Conservation (phyloP, 2,888 invertebrate species). For the Ramazzottius varieornatus region DNA sequence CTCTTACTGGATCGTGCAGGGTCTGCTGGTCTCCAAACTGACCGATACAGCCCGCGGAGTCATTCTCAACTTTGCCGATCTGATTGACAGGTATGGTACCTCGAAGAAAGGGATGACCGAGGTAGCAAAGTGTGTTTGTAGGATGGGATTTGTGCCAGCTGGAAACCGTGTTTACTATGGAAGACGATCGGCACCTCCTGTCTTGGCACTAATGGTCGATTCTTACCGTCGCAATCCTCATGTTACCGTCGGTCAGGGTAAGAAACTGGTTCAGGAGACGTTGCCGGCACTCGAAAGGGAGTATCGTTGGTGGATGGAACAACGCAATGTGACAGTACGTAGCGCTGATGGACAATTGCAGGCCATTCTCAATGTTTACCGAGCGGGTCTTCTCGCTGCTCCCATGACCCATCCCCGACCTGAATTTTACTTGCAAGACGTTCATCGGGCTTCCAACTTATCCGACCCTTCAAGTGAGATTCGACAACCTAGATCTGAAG, state of each 20-base stretch:
- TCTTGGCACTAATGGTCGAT: constrained; percentile 39
- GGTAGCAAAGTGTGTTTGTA: too few species aligned
- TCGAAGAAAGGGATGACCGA: too few species aligned
- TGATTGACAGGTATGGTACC: constrained; percentile 47
- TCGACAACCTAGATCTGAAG: too few species aligned
- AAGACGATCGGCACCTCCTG: constrained; percentile 26
- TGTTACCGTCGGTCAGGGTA: not conserved
- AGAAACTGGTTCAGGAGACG: not conserved
- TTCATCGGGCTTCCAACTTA: not conserved
- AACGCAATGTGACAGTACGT: constrained; percentile 23
- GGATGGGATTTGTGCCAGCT: constrained; percentile 38
- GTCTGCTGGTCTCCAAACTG: constrained; percentile 63
- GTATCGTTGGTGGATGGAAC: constrained; percentile 50
- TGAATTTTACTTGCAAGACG: constrained; percentile 45
- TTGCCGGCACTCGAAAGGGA: constrained; percentile 21
- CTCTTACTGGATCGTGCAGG: constrained; percentile 72
- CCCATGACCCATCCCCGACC: constrained; percentile 56
- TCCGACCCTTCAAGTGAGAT: too few species aligned
- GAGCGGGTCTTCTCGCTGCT: constrained; percentile 31
- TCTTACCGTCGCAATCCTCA: not conserved
- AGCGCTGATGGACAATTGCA: constrained; percentile 27
- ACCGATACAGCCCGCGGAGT: constrained; percentile 45
- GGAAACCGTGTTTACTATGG: constrained; percentile 61
- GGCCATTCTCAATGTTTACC: constrained; percentile 40
- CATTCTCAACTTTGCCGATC: constrained; percentile 53